These are phyloP conservation scores for Saiga tatarica DNA, from an alignment of 2,113 vertebrate genomes.

Conservation along the genomic window DNA sequence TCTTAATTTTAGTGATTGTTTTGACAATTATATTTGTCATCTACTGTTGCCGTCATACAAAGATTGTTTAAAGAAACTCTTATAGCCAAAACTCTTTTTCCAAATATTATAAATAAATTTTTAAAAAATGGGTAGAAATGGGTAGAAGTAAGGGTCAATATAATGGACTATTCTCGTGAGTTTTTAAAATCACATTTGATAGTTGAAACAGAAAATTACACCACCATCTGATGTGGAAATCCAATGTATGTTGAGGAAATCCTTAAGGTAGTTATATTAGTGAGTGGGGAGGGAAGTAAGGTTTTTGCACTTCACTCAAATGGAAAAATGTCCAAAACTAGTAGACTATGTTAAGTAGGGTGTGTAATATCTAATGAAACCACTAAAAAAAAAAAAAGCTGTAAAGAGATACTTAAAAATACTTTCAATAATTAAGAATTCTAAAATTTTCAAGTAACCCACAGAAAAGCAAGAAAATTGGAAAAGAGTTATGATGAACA, in stretches of 20 bases:
- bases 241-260: background rate
- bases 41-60: too few relatives aligned
- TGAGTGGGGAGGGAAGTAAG: background rate
- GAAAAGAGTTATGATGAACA: background rate
- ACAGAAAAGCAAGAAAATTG: background rate
- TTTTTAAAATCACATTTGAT: background rate
- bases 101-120: too few relatives aligned
- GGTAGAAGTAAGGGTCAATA: background rate
- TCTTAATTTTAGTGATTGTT: too few relatives aligned
- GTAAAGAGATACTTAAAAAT: background rate
- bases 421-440: background rate
- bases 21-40: too few relatives aligned
- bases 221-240: background rate
- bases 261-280: background rate
- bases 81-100: too few relatives aligned
- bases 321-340: background rate
- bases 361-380: background rate
- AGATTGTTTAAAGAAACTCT: too few relatives aligned
- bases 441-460: background rate
- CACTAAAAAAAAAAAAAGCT: background rate
- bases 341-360: background rate
- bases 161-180: background rate
- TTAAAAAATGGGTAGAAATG: background rate
- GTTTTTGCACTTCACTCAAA: background rate
- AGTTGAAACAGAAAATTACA: background rate